Conservation (phyloP, 1,140 invertebrate genomes). For the Drosophila willistoni region DNA sequence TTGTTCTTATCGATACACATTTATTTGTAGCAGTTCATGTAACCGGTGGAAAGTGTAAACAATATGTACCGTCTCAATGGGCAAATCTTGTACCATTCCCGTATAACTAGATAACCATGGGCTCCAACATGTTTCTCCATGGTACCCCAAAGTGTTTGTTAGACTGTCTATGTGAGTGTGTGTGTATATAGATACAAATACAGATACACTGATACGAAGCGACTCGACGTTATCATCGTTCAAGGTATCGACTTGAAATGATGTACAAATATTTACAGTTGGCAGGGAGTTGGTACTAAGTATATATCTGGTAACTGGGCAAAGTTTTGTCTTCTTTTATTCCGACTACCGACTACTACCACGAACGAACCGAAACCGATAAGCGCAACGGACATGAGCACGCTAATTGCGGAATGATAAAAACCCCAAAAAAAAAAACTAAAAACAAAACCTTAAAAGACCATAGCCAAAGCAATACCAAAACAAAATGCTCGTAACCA, state of each 20-base stretch:
- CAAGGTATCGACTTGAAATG: slow-evolving; percentile 70
- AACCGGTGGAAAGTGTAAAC: slow-evolving; percentile 67
- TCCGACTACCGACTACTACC: slow-evolving; percentile 43
- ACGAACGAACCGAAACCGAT: slow-evolving; percentile 43
- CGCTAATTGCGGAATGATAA: slow-evolving; percentile 78
- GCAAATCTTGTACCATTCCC: slow-evolving; percentile 67
- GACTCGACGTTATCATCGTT: slow-evolving; percentile 49
- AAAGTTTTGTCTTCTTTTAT: slow-evolving; percentile 38
- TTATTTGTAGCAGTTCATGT: slow-evolving; percentile 54
- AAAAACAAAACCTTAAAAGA: neutral
- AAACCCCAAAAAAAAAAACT: slow-evolving; percentile 31
- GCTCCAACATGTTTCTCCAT: slow-evolving; percentile 33
- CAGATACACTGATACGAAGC: slow-evolving; percentile 38
- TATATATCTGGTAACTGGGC: slow-evolving; percentile 11
- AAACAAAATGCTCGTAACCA: slow-evolving; percentile 50
- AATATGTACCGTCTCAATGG: slow-evolving; percentile 70
- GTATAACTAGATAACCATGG: slow-evolving; percentile 61
- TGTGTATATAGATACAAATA: slow-evolving; percentile 37
- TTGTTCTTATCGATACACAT: slow-evolving; percentile 69
- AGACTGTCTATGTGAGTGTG: slow-evolving; percentile 20
- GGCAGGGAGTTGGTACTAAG: slow-evolving; percentile 35
- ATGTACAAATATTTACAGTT: slow-evolving; percentile 72
- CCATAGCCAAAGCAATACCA: slow-evolving; percentile 13
- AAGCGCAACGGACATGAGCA: slow-evolving; percentile 70
- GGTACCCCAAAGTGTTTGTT: neutral